Evolutionary conservation across 2,888 invertebrate genomes (phyloP).

Genomic region (Scrobipalpa costella): DNA sequence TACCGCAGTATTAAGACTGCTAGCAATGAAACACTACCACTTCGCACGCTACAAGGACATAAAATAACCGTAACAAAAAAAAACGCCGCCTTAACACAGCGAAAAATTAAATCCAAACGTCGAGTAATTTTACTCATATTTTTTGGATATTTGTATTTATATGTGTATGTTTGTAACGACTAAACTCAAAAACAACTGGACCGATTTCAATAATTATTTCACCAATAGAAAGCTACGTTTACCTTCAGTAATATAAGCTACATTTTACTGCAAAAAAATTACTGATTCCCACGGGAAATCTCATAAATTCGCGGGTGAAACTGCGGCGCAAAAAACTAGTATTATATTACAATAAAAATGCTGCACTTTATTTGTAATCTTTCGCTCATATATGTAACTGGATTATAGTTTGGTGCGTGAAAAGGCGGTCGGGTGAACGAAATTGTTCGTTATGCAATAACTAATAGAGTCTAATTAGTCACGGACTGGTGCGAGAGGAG

Average conservation of each 20-base stretch:
- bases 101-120: slow-evolving; percentile 54
- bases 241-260: too few species aligned
- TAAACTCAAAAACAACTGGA: too few species aligned
- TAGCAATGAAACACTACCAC: slow-evolving; percentile 38
- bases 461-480: slow-evolving; percentile 48
- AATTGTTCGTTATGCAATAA: slow-evolving; percentile 51
- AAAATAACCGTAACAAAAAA: slow-evolving; percentile 57
- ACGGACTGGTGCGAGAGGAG: slow-evolving; percentile 34
- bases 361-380: slow-evolving; percentile 48
- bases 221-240: too few species aligned
- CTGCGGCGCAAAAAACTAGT: too few species aligned
- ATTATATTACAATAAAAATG: slow-evolving; percentile 53
- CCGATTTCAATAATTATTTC: too few species aligned
- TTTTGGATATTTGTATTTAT: too few species aligned
- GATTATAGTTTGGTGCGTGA: slow-evolving; percentile 50
- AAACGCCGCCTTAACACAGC: slow-evolving; percentile 53
- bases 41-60: slow-evolving; percentile 70
- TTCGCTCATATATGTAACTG: slow-evolving; percentile 49
- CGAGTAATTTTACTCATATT: slow-evolving; percentile 57
- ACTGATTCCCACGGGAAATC: too few species aligned
- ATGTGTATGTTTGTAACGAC: too few species aligned
- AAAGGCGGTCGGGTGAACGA: slow-evolving; percentile 50
- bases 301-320: too few species aligned
- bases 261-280: too few species aligned
- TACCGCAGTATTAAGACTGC: not conserved